Evolutionary conservation across 2,888 invertebrate genomes (phyloP).

Genomic region (Drosophila rellima): DNA sequence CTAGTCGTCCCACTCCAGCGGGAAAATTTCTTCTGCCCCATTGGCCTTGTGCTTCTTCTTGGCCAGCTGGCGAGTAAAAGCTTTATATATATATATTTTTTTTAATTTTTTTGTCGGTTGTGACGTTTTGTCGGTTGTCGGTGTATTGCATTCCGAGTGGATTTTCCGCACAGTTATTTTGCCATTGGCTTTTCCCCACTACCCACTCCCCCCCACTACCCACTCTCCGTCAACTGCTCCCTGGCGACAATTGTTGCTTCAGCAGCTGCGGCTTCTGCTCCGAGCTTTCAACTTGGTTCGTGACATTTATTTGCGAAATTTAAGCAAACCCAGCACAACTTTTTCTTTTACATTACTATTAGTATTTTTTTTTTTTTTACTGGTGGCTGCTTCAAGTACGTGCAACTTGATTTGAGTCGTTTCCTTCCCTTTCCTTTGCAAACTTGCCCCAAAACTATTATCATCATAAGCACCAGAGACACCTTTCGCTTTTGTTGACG

Average conservation of each 20-base stretch:
- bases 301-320: slow-evolving; percentile 79
- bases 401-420: slow-evolving; percentile 68
- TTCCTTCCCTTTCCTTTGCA: slow-evolving; percentile 13
- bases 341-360: slow-evolving; percentile 35
- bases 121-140: slow-evolving; percentile 19
- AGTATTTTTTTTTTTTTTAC: slow-evolving; percentile 22
- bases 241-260: slow-evolving; percentile 74
- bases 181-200: slow-evolving; percentile 41
- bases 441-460: slow-evolving; percentile 19
- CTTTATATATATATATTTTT: slow-evolving; percentile 62
- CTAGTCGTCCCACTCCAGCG: background rate
- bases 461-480: slow-evolving; percentile 59
- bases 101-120: slow-evolving; percentile 40
- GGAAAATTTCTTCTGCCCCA: background rate
- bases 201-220: background rate
- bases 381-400: slow-evolving; percentile 34
- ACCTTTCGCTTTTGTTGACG: slow-evolving; percentile 74
- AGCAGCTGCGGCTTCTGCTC: slow-evolving; percentile 44
- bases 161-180: slow-evolving; percentile 70
- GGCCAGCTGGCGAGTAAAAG: slow-evolving; percentile 35
- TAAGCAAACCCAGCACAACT: slow-evolving; percentile 45
- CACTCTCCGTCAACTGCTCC: slow-evolving; percentile 5
- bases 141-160: slow-evolving; percentile 38
- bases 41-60: background rate
- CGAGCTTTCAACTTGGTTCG: slow-evolving; percentile 63